Base-by-base conservation (phyloP, 2,797 vertebrate species). In the Brachyrhaphis roseni region DNA sequence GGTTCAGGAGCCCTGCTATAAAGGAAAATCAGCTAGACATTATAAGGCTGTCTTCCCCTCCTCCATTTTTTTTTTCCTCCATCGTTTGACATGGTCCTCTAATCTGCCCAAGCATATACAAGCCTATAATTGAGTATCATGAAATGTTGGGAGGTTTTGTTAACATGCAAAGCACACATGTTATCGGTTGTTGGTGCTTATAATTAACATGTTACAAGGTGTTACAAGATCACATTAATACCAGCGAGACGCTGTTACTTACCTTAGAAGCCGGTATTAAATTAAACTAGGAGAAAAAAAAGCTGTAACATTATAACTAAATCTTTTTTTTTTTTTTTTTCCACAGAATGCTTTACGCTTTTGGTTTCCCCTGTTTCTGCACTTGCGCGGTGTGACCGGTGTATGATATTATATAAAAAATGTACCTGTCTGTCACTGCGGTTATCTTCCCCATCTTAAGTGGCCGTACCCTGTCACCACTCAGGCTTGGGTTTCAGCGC, bases 371-470 rank as follows among this genome's bases (percentile, higher is more conserved):
- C 39, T 18, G 59, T 84, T 83, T 78, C 20, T 66, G 78, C 46
- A 36, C 75, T 51, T 70, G 55, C 83, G 68, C 77, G 64, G 82
- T 87, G 85, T 86, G 84, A 88, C 82, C 75, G 51, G 26, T 68
- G 88, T 86, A 92, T 93, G 87, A 94, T 93, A 94, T 94, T 91
- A 92, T 93, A 94, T 94, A 91, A 92, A 95, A 94, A 92, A 94
- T 95, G 88, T 51, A 95, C 93, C 85, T 84, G 90, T 93, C 94
- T 88, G 92, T 95, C 94, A 95, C 89, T 74, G 18, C 51, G 86
- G 90, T 91, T 95, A 96, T 96, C 95, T 91, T 53, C 75, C 84
- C 91, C 93, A 96, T 96, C 95, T 95, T 95, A 96, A 95, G 94
- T 96, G 95, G 95, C 95, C 94, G 92, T 94, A 94, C 95, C 92